These are phyloP conservation scores for Solenopsis fugax DNA, from an alignment of 1,140 invertebrate species.

Conservation along the genomic window DNA sequence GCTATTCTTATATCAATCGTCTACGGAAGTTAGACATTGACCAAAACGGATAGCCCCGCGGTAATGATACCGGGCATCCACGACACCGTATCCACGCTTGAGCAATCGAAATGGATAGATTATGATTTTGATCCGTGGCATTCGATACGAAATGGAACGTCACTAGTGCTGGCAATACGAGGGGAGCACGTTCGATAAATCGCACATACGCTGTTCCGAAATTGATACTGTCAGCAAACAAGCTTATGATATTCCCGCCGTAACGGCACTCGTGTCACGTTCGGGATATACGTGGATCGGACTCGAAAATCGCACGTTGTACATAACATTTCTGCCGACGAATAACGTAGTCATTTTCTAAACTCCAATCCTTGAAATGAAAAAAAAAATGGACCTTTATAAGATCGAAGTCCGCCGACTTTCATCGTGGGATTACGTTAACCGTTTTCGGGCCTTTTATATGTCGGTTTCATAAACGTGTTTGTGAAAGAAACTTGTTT, in stretches of 20 bases:
- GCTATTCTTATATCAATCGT: background rate
- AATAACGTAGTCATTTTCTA: conserved; percentile 54
- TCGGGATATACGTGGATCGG: conserved; percentile 69
- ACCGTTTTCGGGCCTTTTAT: conserved; percentile 42
- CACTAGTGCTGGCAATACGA: conserved; percentile 61
- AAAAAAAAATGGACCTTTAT: background rate
- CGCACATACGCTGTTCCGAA: conserved; percentile 77
- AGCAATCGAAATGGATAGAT: conserved; percentile 58
- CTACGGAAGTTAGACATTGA: conserved; percentile 16
- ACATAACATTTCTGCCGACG: conserved; percentile 53
- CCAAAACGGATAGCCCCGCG: conserved; percentile 19
- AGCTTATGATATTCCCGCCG: conserved; percentile 72
- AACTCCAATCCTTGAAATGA: conserved; percentile 2
- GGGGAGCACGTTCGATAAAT: conserved; percentile 80
- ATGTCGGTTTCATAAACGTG: conserved; percentile 29
- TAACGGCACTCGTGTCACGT: conserved; percentile 76
- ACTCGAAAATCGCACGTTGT: conserved; percentile 64
- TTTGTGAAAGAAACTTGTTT: conserved; percentile 28
- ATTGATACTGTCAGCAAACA: conserved; percentile 84
- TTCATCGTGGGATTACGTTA: conserved; percentile 29
- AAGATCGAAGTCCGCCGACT: background rate
- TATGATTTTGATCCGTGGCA: conserved; percentile 56
- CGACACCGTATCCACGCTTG: background rate
- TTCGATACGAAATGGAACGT: conserved; percentile 68
- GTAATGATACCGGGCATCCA: conserved; percentile 16